phyloP scores from a whole-genome alignment of 1,140 invertebrate species.

The Harlomillsia oculata region DNA sequence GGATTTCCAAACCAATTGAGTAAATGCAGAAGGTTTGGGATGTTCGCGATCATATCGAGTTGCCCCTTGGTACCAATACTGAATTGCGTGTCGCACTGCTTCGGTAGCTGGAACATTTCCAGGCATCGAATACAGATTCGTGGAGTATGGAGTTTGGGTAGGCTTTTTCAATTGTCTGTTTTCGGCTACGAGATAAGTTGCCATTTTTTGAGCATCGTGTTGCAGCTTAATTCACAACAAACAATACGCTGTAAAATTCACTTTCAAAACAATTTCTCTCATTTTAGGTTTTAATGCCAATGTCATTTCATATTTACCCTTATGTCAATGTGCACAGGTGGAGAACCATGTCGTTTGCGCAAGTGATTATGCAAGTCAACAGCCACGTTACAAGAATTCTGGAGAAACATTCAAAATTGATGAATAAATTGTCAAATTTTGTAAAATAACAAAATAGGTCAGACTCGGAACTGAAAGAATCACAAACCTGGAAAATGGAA shows the following conservation, averaged over 20 bases:
- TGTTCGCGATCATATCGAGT: slow-evolving; percentile 11
- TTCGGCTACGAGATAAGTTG: slow-evolving; percentile 3
- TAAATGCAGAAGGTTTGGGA: slow-evolving; percentile 14
- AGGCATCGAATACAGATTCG: slow-evolving; percentile 4
- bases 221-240: slow-evolving; percentile 10
- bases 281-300: too few relatives aligned
- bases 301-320: not conserved
- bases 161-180: not conserved
- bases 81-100: slow-evolving; percentile 18
- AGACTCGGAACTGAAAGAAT: too few relatives aligned
- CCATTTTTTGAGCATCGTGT: slow-evolving; percentile 10
- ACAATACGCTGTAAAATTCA: not conserved
- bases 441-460: too few relatives aligned
- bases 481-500: too few relatives aligned
- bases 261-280: not conserved
- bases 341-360: slow-evolving; percentile 6
- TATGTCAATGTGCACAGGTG: slow-evolving; percentile 4
- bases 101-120: slow-evolving; percentile 1
- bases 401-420: too few relatives aligned
- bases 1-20: slow-evolving; percentile 23
- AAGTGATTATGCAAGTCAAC: slow-evolving; percentile 13
- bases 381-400: slow-evolving; percentile 4
- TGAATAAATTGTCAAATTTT: too few relatives aligned
- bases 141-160: not conserved
- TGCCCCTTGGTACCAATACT: slow-evolving; percentile 17